Base-by-base conservation (phyloP, 2,888 invertebrate genomes). In the Standfussiana lucernea region DNA sequence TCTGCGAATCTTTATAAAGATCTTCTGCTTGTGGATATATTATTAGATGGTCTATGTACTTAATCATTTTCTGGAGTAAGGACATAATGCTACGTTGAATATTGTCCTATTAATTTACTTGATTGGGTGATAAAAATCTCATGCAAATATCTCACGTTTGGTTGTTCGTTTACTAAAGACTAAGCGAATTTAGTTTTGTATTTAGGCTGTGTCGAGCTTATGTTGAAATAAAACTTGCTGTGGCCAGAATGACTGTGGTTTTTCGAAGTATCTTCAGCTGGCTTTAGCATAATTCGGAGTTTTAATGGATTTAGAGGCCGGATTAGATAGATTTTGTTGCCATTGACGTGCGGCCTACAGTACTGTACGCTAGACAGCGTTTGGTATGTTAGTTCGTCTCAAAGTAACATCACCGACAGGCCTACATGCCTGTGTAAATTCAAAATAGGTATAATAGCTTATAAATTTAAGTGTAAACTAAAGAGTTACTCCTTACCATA, bases 111-210 rank as follows among this genome's bases (percentile, higher is more conserved):
- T 42, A 32, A 56, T 53, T 59, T 45, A 37, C 15, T 53, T 40
- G 53, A 56, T 7, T 13, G 47, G 59, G 70, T 69, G 64, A 84
- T 68, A 40, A 53, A 47, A 67, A 42, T 35, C 3, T 64, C 28
- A 68, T 45, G 10, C 21, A 62, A 45, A 69, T 70, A 45, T 82
- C 66, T 80, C 72, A 81, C 80, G 85, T 82, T 86, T 86, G 45
- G 84, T 88, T 64, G 61, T 78, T 72, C 62, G 79, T 72, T 80
- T 75, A 79, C 28, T 82, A 79, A 82, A 86, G 88, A 86, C 78
- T 85, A 72, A 70, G 62, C 65, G 47, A 85, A 82, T 85, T 81
- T 81, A 81, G 75, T 81, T 85, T 70, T 81, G 24, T 68, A 65
- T n/a, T 64, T 74, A 65, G 42, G n/a, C 74, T 61, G 45, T 65